Percentiles rank a stretch among this genome's conserved stretches.
phyloP scores from a whole-genome alignment of 2,113 vertebrate species.

The Hypanus sabinus region DNA sequence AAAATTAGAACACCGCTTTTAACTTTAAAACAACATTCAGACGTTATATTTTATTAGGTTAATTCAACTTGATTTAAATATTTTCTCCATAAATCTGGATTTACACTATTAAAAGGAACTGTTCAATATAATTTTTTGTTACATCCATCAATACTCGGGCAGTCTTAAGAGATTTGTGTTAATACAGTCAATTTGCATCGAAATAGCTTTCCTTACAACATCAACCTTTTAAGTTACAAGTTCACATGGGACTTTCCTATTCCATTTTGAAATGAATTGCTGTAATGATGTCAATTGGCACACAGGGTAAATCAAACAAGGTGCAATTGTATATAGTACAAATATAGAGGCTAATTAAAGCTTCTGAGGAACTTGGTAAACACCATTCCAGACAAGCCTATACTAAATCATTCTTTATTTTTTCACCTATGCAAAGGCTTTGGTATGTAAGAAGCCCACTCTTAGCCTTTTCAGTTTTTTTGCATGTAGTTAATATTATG shows the following conservation, averaged over 20 bases:
- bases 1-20: not conserved
- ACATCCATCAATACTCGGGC: not conserved
- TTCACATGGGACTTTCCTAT: not conserved
- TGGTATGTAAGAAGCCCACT: not conserved
- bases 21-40: not conserved
- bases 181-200: not conserved
- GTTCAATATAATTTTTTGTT: not conserved
- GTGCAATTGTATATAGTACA: conserved; percentile 22
- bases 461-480: not conserved
- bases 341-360: conserved; percentile 24
- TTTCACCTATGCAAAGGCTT: not conserved
- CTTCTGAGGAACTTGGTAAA: conserved; percentile 3
- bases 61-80: not conserved
- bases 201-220: not conserved
- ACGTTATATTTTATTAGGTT: not conserved
- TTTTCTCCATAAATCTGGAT: not conserved
- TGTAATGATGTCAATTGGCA: conserved; percentile 11
- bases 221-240: conserved; percentile 9
- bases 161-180: not conserved
- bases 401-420: not conserved
- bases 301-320: not conserved
- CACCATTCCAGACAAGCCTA: not conserved
- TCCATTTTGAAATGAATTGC: not conserved
- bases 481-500: not conserved
- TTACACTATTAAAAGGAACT: not conserved